phyloP scores from a whole-genome alignment of 2,113 vertebrate species.

The Chaenogobius annularis region DNA sequence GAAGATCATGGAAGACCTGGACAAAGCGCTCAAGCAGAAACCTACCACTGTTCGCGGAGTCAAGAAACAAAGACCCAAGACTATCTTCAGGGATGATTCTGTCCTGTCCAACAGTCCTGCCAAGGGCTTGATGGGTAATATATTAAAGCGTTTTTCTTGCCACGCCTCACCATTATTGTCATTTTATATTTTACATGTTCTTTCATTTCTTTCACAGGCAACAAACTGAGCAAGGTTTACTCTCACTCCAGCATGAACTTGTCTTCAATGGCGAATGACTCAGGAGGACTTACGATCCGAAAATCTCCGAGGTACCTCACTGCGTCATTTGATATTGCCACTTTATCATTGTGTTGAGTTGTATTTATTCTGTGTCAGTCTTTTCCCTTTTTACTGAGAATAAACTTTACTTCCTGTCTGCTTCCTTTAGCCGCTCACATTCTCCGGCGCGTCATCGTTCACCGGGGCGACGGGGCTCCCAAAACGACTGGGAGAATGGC shows the following conservation, averaged over 20 bases:
- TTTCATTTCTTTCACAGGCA: slow-evolving; percentile 67
- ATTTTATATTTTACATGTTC: background rate
- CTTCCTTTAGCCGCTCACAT: slow-evolving; percentile 75
- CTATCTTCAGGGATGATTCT: slow-evolving; percentile 88
- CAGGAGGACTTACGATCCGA: slow-evolving; percentile 74
- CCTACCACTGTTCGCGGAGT: slow-evolving; percentile 78
- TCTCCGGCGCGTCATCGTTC: slow-evolving; percentile 86
- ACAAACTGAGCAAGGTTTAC: slow-evolving; percentile 86
- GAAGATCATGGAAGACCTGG: slow-evolving; percentile 90
- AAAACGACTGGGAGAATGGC: slow-evolving; percentile 87
- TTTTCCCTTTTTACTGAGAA: background rate
- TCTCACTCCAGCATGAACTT: slow-evolving; percentile 90
- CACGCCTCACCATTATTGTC: background rate
- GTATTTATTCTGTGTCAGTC: background rate
- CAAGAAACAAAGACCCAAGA: slow-evolving; percentile 84
- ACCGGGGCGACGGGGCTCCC: slow-evolving; percentile 76
- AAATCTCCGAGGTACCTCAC: slow-evolving; percentile 78
- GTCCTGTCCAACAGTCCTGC: slow-evolving; percentile 84
- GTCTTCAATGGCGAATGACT: slow-evolving; percentile 85
- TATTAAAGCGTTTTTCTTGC: background rate
- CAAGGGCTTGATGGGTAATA: slow-evolving; percentile 84
- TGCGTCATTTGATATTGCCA: background rate
- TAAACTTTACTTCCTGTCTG: background rate
- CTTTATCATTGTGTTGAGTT: background rate
- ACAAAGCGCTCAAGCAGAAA: slow-evolving; percentile 86